Conservation (phyloP, 2,113 vertebrate genomes). For the Lagopus leucura region DNA sequence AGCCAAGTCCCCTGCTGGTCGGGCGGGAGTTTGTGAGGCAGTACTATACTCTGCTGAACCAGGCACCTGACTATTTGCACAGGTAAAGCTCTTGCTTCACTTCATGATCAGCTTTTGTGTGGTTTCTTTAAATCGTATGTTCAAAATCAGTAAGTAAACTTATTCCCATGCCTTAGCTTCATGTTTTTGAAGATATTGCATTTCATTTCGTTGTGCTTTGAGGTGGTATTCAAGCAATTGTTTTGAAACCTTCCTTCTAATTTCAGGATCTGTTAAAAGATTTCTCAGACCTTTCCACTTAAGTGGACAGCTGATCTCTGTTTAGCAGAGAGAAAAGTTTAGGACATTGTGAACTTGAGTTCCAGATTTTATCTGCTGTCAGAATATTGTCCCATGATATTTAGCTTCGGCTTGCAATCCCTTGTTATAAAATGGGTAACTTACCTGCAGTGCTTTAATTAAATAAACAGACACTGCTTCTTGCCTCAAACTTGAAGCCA, state of each 20-base stretch:
- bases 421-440: neutral
- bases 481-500: neutral
- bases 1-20: constrained; percentile 99
- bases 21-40: constrained; percentile 99
- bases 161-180: neutral
- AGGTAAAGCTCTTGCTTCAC: constrained; percentile 77
- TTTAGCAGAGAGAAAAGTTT: neutral
- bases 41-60: constrained; percentile 98
- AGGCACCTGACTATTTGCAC: constrained; percentile 97
- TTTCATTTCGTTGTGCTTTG: neutral
- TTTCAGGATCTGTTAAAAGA: neutral
- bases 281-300: neutral
- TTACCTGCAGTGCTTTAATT: neutral
- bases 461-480: neutral
- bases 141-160: neutral
- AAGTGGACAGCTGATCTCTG: neutral
- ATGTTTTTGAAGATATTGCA: neutral
- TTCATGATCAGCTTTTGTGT: neutral
- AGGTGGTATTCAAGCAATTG: neutral
- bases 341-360: neutral
- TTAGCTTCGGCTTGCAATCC: neutral
- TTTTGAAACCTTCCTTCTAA: neutral
- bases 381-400: neutral
- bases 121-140: neutral
- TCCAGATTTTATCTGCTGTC: neutral